Base-by-base conservation (phyloP, 2,888 invertebrate species). In the Cenopis cana region DNA sequence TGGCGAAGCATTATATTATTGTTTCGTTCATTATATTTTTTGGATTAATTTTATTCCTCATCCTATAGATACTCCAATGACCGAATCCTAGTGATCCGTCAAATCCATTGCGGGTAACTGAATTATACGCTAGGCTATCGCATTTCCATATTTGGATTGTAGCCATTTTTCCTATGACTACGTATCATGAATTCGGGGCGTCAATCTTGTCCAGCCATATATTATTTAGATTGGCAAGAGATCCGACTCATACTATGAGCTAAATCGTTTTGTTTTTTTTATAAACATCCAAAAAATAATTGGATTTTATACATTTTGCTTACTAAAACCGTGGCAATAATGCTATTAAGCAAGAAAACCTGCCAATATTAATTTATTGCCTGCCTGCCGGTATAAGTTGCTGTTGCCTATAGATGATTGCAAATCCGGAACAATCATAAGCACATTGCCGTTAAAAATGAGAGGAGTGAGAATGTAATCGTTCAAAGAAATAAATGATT, bases 131-230 rank as follows among this genome's bases (percentile, higher is more conserved):
- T 38, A 38, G 60, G 55, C 67, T 61, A 61, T 55, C 50, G 24
- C 71, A 71, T 71, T 71, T 67, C 71, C 67, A 71, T 71, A 71
- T 71, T 71, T 71, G 71, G 71, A 60, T 38, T 36, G 66, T 29
- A 55, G 71, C 71, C 71, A 71, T 71, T 71, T 70, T 62, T 69
- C 57, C 65, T 64, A n/a, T 46, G 65, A 33, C 55, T 49, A 38
- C 55, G 65, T 50, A 52, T 36, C 59, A 54, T 59, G 70, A 60
- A 60, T 70, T 54, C 14, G 11, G 57, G 54, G 38, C 61, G 50
- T 67, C 67, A 61, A 71, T 67, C 55, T 67, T 61, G 55, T 61
- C 55, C 61, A 11, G 36, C 50, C 12, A 55, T 66, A 49, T 54
- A 69, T 49, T 38, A 69, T 33, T 49, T 29, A 49, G 55, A 62